Evolutionary conservation across 2,888 invertebrate species (phyloP).

Genomic region (Ornithoptera priamus): DNA sequence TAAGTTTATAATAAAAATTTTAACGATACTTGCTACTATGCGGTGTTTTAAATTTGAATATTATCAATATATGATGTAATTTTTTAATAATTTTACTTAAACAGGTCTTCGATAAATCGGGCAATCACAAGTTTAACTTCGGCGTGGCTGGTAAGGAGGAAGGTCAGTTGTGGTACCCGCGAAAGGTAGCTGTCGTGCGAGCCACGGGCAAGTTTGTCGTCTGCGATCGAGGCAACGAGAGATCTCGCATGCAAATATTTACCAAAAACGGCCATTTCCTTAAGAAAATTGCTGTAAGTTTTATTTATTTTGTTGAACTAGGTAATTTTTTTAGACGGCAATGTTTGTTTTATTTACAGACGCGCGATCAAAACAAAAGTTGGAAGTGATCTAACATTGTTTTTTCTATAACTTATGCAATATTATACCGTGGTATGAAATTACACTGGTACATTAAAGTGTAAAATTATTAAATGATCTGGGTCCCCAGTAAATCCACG

Average conservation of each 20-base stretch:
- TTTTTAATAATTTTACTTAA: conserved; percentile 1
- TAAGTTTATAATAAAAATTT: no score
- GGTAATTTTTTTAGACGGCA: not conserved
- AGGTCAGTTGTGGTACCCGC: conserved; percentile 97
- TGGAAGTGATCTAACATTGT: no score
- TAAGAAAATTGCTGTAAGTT: conserved; percentile 90
- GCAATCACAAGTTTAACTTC: conserved; percentile 95
- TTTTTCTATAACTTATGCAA: no score
- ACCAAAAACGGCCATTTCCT: conserved; percentile 97
- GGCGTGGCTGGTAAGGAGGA: conserved; percentile 97
- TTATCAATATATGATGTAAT: not conserved
- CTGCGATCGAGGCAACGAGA: conserved; percentile 97
- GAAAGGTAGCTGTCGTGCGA: conserved; percentile 95
- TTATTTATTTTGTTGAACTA: not conserved
- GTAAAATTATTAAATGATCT: no score
- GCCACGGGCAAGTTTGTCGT: conserved; percentile 96
- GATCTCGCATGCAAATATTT: conserved; percentile 98
- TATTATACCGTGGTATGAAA: no score
- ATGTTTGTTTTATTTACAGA: conserved; percentile 1
- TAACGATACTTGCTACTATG: no score
- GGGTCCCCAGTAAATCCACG: no score
- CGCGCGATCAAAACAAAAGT: no score
- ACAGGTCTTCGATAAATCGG: conserved; percentile 95
- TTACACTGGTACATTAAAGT: no score
- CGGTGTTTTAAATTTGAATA: not conserved